phyloP scores from a whole-genome alignment of 2,888 invertebrate species.

The Prenolepis imparis region DNA sequence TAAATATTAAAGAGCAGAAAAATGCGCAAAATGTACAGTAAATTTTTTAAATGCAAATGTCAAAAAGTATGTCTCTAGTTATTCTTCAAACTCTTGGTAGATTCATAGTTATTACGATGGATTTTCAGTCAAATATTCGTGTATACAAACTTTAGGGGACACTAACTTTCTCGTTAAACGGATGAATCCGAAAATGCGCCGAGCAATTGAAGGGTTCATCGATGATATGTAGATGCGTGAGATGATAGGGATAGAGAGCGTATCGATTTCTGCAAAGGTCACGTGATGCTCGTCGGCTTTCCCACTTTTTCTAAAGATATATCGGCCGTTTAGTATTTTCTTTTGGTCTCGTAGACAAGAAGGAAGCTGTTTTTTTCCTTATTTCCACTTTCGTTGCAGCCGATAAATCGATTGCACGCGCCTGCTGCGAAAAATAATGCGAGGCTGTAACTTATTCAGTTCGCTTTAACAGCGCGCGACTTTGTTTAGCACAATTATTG shows the following conservation, averaged over 20 bases:
- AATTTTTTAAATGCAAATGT: not conserved
- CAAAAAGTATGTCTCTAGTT: not conserved
- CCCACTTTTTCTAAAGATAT: slow-evolving; percentile 58
- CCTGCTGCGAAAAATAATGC: slow-evolving; percentile 53
- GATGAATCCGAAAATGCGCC: slow-evolving; percentile 18
- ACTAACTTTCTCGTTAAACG: not conserved
- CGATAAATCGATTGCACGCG: slow-evolving; percentile 66
- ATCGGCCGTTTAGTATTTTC: slow-evolving; percentile 47
- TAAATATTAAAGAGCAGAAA: not conserved
- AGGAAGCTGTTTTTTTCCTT: slow-evolving; percentile 42
- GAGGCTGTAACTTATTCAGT: slow-evolving; percentile 14
- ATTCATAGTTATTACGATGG: not conserved
- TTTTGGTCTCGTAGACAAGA: slow-evolving; percentile 46
- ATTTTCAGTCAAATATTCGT: not conserved
- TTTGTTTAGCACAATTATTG: slow-evolving; percentile 15
- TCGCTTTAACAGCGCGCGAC: slow-evolving; percentile 53
- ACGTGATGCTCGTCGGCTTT: slow-evolving; percentile 46
- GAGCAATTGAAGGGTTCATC: slow-evolving; percentile 28
- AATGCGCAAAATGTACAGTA: not conserved
- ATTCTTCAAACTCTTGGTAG: not conserved
- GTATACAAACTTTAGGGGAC: not conserved
- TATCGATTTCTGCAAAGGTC: slow-evolving; percentile 68
- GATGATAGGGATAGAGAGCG: slow-evolving; percentile 26
- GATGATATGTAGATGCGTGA: slow-evolving; percentile 46
- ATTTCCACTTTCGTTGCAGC: slow-evolving; percentile 49